Evolutionary conservation across 2,113 vertebrate species (phyloP), one percentile per base, ranked within the genome.

Genomic region (Neogale vison): DNA sequence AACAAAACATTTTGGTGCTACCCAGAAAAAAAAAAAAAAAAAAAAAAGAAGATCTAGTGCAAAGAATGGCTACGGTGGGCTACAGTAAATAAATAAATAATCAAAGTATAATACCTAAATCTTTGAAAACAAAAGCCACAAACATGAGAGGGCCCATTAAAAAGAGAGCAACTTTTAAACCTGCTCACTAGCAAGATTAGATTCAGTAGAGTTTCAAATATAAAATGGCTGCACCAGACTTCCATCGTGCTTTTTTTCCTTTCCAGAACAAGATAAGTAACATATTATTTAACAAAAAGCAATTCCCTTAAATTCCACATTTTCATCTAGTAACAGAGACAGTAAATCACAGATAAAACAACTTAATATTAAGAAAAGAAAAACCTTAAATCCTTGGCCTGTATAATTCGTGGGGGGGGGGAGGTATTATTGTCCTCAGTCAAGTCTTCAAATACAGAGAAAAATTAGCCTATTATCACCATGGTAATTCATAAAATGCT

Each of bases 401-500:
- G 9, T 17, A 59, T 82, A 93, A 88, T 59, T 72, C 67, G 92
- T 81, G 20, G 34, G 47, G 2, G 2, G 36, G 59, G 52, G 50
- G 31, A 89, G 80, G 24, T 52, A 76, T 6, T 59, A 87, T 90
- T 84, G 13, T 26, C 13, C n/a, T 93, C 63, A 93, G 18, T 88
- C 86, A 92, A 24, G 15, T 79, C 45, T 95, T 96, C 88, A 92
- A 90, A 95, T 87, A 83, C 18, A 52, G 47, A 85, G 50, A 93
- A 95, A 96, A 96, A 87, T 67, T 77, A 90, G 65, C 8, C 17
- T 96, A 97, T 71, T 65, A 79, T 95, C 42, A 92, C 34, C 59
- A 93, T 55, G 24, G 67, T 87, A 96, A 94, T 81, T 42, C 29
- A 72, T 39, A 91, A 96, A 96, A 98, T 67, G 34, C 55, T 95